Percentiles rank a stretch among this genome's conserved stretches.
These are phyloP conservation scores for Scomber scombrus DNA, from an alignment of 2,113 vertebrate genomes.

Conservation along the genomic window DNA sequence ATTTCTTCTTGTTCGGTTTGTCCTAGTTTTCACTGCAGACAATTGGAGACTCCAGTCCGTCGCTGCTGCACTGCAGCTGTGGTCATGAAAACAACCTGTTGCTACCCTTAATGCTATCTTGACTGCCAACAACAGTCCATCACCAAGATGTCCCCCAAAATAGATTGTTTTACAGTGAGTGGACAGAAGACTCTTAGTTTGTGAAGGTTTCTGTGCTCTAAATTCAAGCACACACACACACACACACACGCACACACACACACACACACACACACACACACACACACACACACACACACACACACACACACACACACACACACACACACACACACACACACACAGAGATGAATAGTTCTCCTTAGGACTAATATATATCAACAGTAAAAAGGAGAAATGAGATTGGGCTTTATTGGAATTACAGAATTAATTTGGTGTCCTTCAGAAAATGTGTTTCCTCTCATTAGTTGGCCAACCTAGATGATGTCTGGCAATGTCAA, in stretches of 20 bases:
- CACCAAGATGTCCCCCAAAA: neutral
- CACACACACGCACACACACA: too few relatives aligned
- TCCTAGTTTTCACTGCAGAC: conserved; percentile 11
- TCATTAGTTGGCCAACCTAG: too few relatives aligned
- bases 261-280: too few relatives aligned
- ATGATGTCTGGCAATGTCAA: too few relatives aligned
- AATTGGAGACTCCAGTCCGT: neutral
- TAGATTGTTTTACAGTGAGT: neutral
- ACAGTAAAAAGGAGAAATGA: too few relatives aligned
- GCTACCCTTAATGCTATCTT: neutral
- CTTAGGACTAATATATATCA: too few relatives aligned
- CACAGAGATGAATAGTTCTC: too few relatives aligned
- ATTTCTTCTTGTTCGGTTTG: neutral
- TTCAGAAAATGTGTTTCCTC: neutral
- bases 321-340: too few relatives aligned
- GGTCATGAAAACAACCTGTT: conserved; percentile 34
- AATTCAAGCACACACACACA: too few relatives aligned
- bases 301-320: too few relatives aligned
- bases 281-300: too few relatives aligned
- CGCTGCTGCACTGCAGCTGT: conserved; percentile 33
- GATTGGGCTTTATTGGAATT: neutral
- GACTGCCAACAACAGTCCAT: neutral
- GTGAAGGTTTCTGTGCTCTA: neutral
- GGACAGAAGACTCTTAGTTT: neutral
- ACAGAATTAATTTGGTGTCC: neutral